phyloP scores from a whole-genome alignment of 2,113 vertebrate genomes.

The Felis chaus region DNA sequence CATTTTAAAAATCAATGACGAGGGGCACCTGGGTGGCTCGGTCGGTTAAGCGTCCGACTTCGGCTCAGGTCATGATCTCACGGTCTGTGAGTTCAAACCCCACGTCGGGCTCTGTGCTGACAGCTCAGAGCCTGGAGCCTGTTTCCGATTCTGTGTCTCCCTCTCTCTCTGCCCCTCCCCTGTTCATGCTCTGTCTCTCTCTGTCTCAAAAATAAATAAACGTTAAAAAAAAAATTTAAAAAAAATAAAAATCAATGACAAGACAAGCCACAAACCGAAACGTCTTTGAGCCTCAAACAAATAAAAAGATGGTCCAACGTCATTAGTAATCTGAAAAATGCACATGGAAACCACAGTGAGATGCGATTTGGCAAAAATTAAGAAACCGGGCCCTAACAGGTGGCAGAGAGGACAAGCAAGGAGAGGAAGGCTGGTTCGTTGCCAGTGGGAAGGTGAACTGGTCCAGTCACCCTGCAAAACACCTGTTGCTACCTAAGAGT shows the following conservation, averaged over 20 bases:
- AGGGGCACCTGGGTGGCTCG: too few relatives aligned
- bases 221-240: too few relatives aligned
- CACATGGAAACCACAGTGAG: neutral
- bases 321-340: neutral
- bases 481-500: rapidly evolving
- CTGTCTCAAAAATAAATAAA: too few relatives aligned
- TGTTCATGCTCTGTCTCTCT: too few relatives aligned
- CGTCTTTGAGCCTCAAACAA: neutral
- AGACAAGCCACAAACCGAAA: neutral
- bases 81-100: too few relatives aligned
- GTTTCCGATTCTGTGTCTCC: too few relatives aligned
- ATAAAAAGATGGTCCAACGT: neutral
- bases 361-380: neutral
- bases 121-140: too few relatives aligned
- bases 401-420: neutral
- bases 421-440: rapidly evolving
- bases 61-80: too few relatives aligned
- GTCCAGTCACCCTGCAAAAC: rapidly evolving
- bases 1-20: neutral
- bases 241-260: too few relatives aligned
- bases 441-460: neutral
- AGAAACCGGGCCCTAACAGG: neutral
- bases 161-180: too few relatives aligned
- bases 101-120: too few relatives aligned
- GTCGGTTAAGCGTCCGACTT: too few relatives aligned